Base-by-base conservation (phyloP, 1,140 invertebrate genomes). In the Hirudo medicinalis region DNA sequence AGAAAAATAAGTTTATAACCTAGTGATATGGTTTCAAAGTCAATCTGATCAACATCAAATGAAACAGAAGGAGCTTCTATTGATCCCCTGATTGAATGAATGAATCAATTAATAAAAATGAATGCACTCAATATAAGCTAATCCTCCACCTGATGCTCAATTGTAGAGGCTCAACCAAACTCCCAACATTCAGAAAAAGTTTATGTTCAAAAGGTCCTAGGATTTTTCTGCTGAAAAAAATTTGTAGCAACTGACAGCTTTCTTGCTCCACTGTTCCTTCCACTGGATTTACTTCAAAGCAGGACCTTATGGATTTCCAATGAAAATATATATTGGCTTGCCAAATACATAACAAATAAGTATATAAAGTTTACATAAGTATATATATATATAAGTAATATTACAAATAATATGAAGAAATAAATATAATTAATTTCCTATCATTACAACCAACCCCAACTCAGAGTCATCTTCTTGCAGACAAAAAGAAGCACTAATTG, bases 51-150 rank as follows among this genome's bases (percentile, higher is more conserved):
- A 13, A 79, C 76, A 77, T 82, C 77, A 76, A 83, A 83, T 72
- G 81, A 76, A 75, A 83, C 82, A 5, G 82, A 82, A 73, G 82
- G 82, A 27, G 80, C 81, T 73, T 82, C 80, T 22, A 83, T 80
- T 66, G 75, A 77, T 32, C 82, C 82, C 54, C 79, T 82, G 76
- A 53, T 63, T 19, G 66, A 73, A 32, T 55, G 11, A 20, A 69
- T 49, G 27, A 71, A n/a, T 13, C 8, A 32, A 25, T 22, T 25
- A 63, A 8, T 63, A 15, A 63, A 63, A 63, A n/a, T 63, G 57
- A 25, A 68, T 66, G 36, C 32, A 73, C 55, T 67, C 22, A 8
- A 25, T 5, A 2, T 76, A 77, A 75, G 13, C 11, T 49, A 49
- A 75, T 81, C 80, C 54, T 77, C 72, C 81, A 82, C 32, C 72